These are phyloP conservation scores for Chondrosia reniformis DNA, from an alignment of 37 sponge, comb jelly and placozoan species.

Conservation along the genomic window DNA sequence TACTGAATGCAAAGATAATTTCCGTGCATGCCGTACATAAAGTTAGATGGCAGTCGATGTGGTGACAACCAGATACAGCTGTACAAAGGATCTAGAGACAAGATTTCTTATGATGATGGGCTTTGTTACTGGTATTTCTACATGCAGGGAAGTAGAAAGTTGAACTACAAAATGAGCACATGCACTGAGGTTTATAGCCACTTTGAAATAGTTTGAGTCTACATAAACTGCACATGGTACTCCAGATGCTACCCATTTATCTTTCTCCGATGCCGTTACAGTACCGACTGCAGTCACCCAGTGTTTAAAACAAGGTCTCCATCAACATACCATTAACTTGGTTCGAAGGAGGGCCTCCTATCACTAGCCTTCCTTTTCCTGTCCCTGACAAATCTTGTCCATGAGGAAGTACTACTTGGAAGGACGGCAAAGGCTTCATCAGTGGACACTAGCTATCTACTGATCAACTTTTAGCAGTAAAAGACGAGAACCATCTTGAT, in stretches of 20 bases:
- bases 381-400: conserved; percentile 19
- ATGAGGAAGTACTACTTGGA: conserved; percentile 18
- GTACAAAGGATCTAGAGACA: not conserved
- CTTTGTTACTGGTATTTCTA: not conserved
- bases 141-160: not conserved
- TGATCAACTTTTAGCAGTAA: not conserved
- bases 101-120: not conserved
- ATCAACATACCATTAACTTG: not conserved
- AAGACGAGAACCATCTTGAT: not conserved
- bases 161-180: conserved; percentile 6
- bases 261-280: conserved; percentile 17
- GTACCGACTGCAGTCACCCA: conserved; percentile 24
- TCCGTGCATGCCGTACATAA: no score
- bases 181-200: conserved; percentile 14
- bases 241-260: not conserved
- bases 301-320: conserved; percentile 4
- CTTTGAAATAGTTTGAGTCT: conserved; percentile 21
- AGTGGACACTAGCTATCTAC: conserved; percentile 17
- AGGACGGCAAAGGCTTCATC: not conserved
- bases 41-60: not conserved
- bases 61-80: not conserved
- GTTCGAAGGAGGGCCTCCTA: conserved; percentile 26
- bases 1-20: no score
- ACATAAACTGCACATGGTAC: not conserved
- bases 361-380: conserved; percentile 17